Evolutionary conservation across 2,113 vertebrate species (phyloP).

Genomic region (Mastomys natalensis): DNA sequence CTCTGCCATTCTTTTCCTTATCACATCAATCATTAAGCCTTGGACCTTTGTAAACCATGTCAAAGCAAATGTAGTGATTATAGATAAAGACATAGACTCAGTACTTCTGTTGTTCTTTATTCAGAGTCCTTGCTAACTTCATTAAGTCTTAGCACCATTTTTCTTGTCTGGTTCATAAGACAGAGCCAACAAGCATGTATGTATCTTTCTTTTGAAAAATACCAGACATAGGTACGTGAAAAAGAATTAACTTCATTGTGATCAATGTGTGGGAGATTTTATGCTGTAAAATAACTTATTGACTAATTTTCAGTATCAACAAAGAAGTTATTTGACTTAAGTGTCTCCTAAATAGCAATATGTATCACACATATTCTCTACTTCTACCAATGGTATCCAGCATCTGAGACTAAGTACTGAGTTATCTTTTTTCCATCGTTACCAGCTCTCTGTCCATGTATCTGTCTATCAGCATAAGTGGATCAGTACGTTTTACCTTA

Average conservation of each 20-base stretch:
- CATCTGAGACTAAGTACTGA: neutral
- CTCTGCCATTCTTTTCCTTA: too few species aligned
- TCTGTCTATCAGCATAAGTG: neutral
- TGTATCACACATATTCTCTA: neutral
- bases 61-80: neutral
- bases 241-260: neutral
- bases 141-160: neutral
- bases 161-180: neutral
- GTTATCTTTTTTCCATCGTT: neutral
- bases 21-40: neutral
- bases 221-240: neutral
- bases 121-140: neutral
- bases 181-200: neutral
- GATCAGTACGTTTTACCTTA: neutral
- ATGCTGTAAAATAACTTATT: neutral
- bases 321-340: neutral
- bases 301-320: neutral
- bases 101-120: neutral
- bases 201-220: neutral
- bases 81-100: neutral
- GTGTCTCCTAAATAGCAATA: neutral
- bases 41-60: accelerated
- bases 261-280: neutral
- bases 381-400: neutral
- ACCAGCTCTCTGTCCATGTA: neutral